Evolutionary conservation across 1,140 invertebrate genomes (phyloP), one percentile per base, ranked within the genome.

Genomic region (Cyphomyrmex costatus): DNA sequence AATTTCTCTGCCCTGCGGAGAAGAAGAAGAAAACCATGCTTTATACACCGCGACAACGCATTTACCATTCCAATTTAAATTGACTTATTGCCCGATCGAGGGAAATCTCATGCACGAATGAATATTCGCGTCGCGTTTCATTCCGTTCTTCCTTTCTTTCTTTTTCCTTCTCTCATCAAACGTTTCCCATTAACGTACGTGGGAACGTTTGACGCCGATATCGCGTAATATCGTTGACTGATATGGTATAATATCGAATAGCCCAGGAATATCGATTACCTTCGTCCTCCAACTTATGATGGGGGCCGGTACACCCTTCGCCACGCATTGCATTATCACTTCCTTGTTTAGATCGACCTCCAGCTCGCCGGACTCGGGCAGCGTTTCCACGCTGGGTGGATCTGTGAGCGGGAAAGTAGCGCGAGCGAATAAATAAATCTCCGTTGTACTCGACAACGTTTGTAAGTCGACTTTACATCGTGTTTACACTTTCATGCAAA

Each of bases 281-380:
- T 97, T 97, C 71, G 96, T 96, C 30, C 93, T 96, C 97, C 97
- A 98, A 3, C 96, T 96, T 14, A 98, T 96, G 6, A 96, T 95
- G 1, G 97, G 97, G 33, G 95, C 92, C 0, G 97, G 97, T 0
- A 96, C 96, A 27, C 97, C 97, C 5, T 95, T 95, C 1, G 96
- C 95, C 70, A 96, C 95, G 88, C 97, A 98, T 0, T 96, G 95
- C 82, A 98, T 97, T 77, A 96, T 96, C 7, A 97, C 96, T 89
- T 96, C 96, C 33, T 97, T 96, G 6, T 97, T 97, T 5, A 97
- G 95, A 84, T 96, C 96, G 0, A 98, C 96, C 92, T 97, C 97
- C 3, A 98, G 86, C 79, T 96, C 96, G 0, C 97, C 97, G 27
- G 95, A 95, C 61, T 96, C 96, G 1, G 97, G 97, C n/a, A 97